phyloP scores from a whole-genome alignment of 2,888 invertebrate species.

The Dolichopus griseipennis region DNA sequence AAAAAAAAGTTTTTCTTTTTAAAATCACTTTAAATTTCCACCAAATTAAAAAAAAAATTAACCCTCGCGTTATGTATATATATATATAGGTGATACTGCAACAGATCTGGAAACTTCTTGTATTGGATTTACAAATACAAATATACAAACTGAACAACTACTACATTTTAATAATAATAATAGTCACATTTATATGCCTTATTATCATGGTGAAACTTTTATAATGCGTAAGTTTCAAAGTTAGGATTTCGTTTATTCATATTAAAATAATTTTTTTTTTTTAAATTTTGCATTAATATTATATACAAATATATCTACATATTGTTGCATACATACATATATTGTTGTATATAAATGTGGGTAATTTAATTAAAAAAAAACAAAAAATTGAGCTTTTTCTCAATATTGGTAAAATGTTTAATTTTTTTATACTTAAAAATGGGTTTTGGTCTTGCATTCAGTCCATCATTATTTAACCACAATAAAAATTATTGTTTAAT shows the following conservation, averaged over 20 bases:
- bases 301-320: not conserved
- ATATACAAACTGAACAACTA: conserved; percentile 56
- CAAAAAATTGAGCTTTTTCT: no score
- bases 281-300: not conserved
- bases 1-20: no score
- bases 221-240: conserved; percentile 62
- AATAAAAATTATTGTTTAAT: not conserved
- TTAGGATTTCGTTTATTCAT: no score
- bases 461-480: not conserved
- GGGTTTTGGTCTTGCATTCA: not conserved
- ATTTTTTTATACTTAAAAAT: not conserved
- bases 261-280: no score
- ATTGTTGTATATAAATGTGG: no score
- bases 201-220: conserved; percentile 72
- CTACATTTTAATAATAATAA: conserved; percentile 47
- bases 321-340: no score
- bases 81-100: conserved; percentile 38
- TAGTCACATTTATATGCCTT: conserved; percentile 73
- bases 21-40: no score
- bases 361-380: no score
- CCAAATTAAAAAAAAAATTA: not conserved
- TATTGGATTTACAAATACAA: conserved; percentile 39
- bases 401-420: no score
- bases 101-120: conserved; percentile 39
- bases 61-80: not conserved